Base-by-base conservation (phyloP, 2,113 vertebrate species). In the Leucopsar rothschildi region DNA sequence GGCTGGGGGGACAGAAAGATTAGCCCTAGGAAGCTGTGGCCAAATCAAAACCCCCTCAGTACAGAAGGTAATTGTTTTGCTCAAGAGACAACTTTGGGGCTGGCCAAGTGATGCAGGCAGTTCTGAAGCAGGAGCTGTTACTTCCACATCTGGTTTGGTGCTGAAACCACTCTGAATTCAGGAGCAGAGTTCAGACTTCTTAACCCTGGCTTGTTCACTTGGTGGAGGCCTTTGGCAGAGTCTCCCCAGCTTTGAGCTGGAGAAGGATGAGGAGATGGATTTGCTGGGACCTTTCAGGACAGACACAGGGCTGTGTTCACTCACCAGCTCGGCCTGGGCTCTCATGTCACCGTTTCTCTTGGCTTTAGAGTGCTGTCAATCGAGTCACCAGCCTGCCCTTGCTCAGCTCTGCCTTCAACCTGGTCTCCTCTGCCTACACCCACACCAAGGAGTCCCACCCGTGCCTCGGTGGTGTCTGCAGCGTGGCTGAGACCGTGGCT, bases 371-470 rank as follows among this genome's bases (percentile, higher is more conserved):
- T 2, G 97, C 99, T 86, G 98, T 99, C 68, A 94, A 95, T 23
- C 96, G 99, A 5, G 97, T 99, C 68, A 95, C 97, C 86, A 98
- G 76, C 96, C 79, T 99, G 57, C 98, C 99, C 10, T 93, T 99
- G 91, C 93, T 99, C 95, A 99, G 98, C 87, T 99, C 99, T 18
- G 98, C 99, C 0, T 99, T 98, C 47, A 97, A 83, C 68, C 96
- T 96, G 57, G 98, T 99, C 50, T 98, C 98, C 4, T 98, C 97
- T 1, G 98, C 98, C 55, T 99, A 99, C 90, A 96, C 40, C 70
- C 97, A 96, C 56, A 98, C 99, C 86, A 99, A 99, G 97, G 99
- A 99, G 84, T 98, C 29, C 0, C 93, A 99, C 42, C 99, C 99
- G 2, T 97, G 97, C 44, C 93, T 99, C 79, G 98, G 97, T 53